Evolutionary conservation across 1,140 invertebrate species (phyloP).

Genomic region (Micrasema longulum): DNA sequence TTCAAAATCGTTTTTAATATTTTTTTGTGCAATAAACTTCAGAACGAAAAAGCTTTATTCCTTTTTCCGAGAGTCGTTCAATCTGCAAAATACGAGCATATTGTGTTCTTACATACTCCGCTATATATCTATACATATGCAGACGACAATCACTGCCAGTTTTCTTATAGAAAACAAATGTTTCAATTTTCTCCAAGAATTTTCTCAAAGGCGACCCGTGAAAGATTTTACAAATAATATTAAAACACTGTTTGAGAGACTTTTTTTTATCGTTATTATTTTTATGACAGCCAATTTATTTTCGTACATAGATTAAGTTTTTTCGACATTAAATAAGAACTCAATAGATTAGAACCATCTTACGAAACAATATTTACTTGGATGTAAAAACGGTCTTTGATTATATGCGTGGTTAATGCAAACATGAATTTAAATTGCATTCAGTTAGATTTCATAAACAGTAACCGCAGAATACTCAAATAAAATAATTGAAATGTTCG

Average conservation of each 20-base stretch:
- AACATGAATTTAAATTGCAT: neutral
- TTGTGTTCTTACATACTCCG: neutral
- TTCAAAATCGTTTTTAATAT: too few species aligned
- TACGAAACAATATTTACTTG: too few species aligned
- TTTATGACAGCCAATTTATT: too few species aligned
- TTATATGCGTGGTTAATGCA: neutral
- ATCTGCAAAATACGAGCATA: neutral
- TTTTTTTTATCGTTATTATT: neutral
- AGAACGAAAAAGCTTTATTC: neutral
- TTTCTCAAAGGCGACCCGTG: constrained; percentile 24
- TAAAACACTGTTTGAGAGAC: neutral
- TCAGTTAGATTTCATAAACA: constrained; percentile 2
- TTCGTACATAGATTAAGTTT: too few species aligned
- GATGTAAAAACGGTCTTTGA: too few species aligned
- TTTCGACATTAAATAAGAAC: too few species aligned
- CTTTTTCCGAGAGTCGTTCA: too few species aligned
- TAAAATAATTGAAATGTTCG: too few species aligned
- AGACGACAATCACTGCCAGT: constrained; percentile 47
- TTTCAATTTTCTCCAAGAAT: constrained; percentile 51
- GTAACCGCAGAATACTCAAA: neutral
- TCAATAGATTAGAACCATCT: too few species aligned
- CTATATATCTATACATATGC: neutral
- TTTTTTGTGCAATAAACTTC: too few species aligned
- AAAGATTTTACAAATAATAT: constrained; percentile 16
- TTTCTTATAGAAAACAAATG: constrained; percentile 52